A percentile compares a stretch with the other conserved stretches of the same genome.
Conservation (phyloP, 1,140 invertebrate genomes). For the Drosophila paulistorum region DNA sequence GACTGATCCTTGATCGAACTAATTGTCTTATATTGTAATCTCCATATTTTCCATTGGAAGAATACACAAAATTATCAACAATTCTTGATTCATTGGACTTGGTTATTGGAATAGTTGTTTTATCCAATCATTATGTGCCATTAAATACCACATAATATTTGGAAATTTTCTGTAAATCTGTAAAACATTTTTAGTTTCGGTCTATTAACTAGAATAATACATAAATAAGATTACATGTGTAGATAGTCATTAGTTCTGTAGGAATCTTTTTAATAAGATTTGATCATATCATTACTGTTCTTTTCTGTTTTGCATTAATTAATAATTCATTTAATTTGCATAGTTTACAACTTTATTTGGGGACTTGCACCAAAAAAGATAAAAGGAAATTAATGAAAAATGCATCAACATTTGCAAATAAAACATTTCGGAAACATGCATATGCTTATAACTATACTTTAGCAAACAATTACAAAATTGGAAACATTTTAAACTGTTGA, state of each 20-base stretch:
- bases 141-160: too few relatives aligned
- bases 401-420: slow-evolving; percentile 36
- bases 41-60: too few relatives aligned
- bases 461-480: slow-evolving; percentile 51
- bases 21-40: too few relatives aligned
- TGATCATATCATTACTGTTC: background rate
- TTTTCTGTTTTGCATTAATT: background rate
- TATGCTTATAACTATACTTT: slow-evolving; percentile 30
- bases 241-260: too few relatives aligned
- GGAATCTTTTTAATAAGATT: too few relatives aligned
- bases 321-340: slow-evolving; percentile 19
- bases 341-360: slow-evolving; percentile 62
- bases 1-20: background rate
- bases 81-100: too few relatives aligned
- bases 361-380: slow-evolving; percentile 43
- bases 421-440: slow-evolving; percentile 47
- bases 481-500: slow-evolving; percentile 62
- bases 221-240: too few relatives aligned
- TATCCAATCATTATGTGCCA: background rate
- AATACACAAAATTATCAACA: too few relatives aligned
- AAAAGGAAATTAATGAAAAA: slow-evolving; percentile 11
- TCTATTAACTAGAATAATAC: background rate
- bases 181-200: too few relatives aligned
- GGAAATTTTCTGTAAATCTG: too few relatives aligned
- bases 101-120: too few relatives aligned